Evolutionary conservation across 1,140 invertebrate genomes (phyloP), one percentile per base, ranked within the genome.

Genomic region (Drosophila jambulina): DNA sequence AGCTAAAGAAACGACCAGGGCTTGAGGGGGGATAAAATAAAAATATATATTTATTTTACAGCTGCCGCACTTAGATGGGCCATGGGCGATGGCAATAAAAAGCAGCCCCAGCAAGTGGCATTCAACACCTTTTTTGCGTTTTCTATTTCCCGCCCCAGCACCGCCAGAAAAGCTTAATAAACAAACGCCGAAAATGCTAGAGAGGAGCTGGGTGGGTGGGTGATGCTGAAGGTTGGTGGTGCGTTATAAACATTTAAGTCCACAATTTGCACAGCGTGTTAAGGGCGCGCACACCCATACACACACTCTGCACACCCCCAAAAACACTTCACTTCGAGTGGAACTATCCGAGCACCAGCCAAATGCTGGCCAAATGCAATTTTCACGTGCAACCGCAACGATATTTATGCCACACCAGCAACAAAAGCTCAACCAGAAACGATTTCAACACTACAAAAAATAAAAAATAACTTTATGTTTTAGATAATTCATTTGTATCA

Each of bases 1-100:
- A 78, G 82, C 61, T 68, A 78, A 77, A 82, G 70, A 74, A 77
- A 53, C 21, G 60, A 19, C 67, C 10, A 27, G 65, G 53, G 43
- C 45, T 74, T 38, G 48, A 13, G 38, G 43, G 42, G 68, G 42
- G 61, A 75, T 75, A 75, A 78, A 85, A 88, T 84, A 88, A 88
- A 88, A 90, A 88, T 90, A 88, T 84, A 88, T 90, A 88, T 88
- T 88, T 88, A 88, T 88, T 88, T 90, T 90, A 80, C 84, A 88
- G 84, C 84, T 90, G 83, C 83, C 83, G 84, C 84, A 88, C 84
- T 88, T 88, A 88, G 84, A 88, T 82, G 75, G 69, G 78, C 67
- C 70, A 79, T 54, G 74, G 84, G 53, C 67, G 76, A 79, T 54
- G 74, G 84, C 85, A 88, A 88, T 88, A 88, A 88, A 88, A 88